phyloP scores from a whole-genome alignment of 2,113 vertebrate species.

The Montifringilla adamsi region DNA sequence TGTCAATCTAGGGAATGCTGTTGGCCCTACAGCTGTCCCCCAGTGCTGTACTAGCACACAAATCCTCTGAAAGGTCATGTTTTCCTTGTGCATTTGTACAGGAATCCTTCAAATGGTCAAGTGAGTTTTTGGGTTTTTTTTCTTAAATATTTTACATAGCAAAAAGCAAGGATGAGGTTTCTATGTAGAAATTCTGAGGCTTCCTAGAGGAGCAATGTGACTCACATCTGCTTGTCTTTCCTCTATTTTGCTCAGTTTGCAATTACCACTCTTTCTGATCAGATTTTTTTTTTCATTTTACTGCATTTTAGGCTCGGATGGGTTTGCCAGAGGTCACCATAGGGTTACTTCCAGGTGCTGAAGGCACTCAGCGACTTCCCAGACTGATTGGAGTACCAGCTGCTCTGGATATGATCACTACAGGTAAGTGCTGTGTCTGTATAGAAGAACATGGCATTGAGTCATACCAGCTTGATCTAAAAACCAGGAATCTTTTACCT shows the following conservation, averaged over 20 bases:
- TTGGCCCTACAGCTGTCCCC: not conserved
- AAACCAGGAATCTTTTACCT: not conserved
- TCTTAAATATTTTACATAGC: not conserved
- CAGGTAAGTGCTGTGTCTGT: conserved; percentile 71
- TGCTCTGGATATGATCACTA: conserved; percentile 88
- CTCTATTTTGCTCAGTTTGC: not conserved
- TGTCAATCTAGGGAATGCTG: not conserved
- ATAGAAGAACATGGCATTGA: not conserved
- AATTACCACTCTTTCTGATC: not conserved
- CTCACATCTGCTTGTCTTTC: not conserved
- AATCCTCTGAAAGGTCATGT: not conserved
- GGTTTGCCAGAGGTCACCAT: conserved; percentile 89
- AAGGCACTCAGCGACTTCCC: conserved; percentile 88
- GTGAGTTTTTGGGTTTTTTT: not conserved
- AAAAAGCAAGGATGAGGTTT: not conserved
- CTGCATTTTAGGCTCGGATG: conserved; percentile 75
- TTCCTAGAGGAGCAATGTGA: not conserved
- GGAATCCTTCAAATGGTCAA: not conserved
- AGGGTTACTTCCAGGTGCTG: conserved; percentile 87
- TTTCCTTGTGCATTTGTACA: not conserved
- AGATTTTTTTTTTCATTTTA: not conserved
- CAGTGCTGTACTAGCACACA: not conserved
- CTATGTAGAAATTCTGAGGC: not conserved
- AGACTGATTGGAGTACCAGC: conserved; percentile 86
- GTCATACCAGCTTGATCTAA: not conserved